Evolutionary conservation across 2,888 invertebrate genomes (phyloP), one percentile per base, ranked within the genome.

Genomic region (Aphodius sticticus): DNA sequence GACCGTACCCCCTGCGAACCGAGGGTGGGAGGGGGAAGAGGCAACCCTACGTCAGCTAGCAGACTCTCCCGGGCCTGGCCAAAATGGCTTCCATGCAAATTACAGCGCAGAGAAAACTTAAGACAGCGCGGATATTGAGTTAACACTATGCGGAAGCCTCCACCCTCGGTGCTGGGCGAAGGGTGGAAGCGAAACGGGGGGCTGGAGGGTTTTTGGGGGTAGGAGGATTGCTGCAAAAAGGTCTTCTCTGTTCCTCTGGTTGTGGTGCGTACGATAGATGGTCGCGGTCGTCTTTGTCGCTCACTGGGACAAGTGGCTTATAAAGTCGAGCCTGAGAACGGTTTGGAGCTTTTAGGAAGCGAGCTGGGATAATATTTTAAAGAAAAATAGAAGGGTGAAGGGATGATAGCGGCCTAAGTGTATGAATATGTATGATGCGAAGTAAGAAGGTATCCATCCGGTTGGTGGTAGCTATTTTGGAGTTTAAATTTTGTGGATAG

Each of bases 41-140:
- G 12, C 71, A 35, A 15, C 74, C 36, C 74, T 7, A 53, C 74
- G n/a, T 74, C 37, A 9, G 37, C 74, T 26, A 15, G 71, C 74
- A n/a, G 9, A n/a, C n/a, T 35, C 72, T 72, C 75, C 77, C 79
- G 77, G 79, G 36, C n/a, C 35, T 12, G 37, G 36, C 37, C 89
- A 89, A 89, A 89, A 89, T 89, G 89, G 88, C 89, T 87, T 87
- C 89, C 88, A 88, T 88, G 89, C 87, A 88, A 89, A 88, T 89
- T 89, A 88, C 87, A 87, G 74, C 74, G 12, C 74, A 37, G 87
- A 88, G 88, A 89, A 89, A 89, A 89, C 89, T 89, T 89, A 89
- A 88, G 88, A 88, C 88, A 88, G 86, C 87, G 87, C 87, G 88
- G 87, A 88, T 88, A 88, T 88, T 88, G 88, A 88, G 88, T 88